Evolutionary conservation across 2,113 vertebrate species (phyloP).

Genomic region (Entomyzon cyanotis): DNA sequence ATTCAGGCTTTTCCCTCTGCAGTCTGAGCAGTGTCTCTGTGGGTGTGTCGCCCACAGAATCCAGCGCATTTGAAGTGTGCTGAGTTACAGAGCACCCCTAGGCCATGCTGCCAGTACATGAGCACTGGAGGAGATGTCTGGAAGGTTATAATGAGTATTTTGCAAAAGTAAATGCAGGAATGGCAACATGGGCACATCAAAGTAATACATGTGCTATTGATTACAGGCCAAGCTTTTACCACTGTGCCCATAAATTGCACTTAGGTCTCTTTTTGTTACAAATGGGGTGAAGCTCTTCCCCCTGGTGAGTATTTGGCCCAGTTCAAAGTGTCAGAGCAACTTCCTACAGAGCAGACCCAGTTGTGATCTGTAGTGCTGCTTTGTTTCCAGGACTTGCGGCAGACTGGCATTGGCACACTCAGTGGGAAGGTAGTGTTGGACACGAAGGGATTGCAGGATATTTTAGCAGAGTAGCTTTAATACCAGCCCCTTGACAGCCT

Average conservation of each 20-base stretch:
- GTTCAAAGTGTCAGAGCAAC: neutral
- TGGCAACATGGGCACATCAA: neutral
- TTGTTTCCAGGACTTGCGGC: neutral
- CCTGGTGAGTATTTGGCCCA: neutral
- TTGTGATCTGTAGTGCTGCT: neutral
- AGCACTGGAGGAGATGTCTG: neutral
- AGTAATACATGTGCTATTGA: neutral
- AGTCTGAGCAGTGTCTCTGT: neutral
- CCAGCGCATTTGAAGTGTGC: neutral
- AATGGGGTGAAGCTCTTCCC: neutral
- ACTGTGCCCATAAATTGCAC: neutral
- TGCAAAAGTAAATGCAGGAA: neutral
- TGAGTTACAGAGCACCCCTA: neutral
- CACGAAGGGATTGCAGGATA: neutral
- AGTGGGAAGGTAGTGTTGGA: neutral
- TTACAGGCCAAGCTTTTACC: neutral
- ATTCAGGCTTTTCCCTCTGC: neutral
- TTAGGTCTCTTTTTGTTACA: neutral
- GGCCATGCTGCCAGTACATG: neutral
- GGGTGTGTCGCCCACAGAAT: neutral
- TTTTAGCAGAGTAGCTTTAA: neutral
- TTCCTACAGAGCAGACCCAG: neutral
- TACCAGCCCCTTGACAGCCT: neutral
- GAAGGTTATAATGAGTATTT: neutral
- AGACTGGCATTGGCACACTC: neutral